Evolutionary conservation across 2,113 vertebrate species (phyloP), one percentile per base, ranked within the genome.

Genomic region (Oreochromis spilurus): DNA sequence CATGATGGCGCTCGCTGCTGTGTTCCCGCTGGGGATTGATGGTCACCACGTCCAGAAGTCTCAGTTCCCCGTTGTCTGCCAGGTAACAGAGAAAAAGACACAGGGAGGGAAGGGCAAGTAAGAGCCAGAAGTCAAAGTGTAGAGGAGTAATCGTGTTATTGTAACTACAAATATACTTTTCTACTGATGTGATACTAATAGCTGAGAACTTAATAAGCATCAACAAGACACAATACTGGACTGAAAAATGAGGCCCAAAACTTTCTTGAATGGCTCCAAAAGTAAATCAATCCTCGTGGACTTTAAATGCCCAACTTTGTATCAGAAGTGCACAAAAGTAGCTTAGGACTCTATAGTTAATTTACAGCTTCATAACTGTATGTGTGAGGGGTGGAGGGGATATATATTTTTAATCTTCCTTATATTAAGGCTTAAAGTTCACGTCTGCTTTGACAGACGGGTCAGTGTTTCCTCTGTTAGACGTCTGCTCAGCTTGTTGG

Each of bases 51-150:
- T 99, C 7, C 95, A 95, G 58, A 92, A 91, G 0, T 94, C 95
- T 21, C 97, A 97, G 50, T 99, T 99, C 89, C 98, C 98, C 1
- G 97, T 98, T 3, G 97, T 99, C 91, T 99, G 98, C 85, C 98
- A 99, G 98, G 98, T 99, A 92, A 87, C 62, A 11, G 7, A 62
- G 38, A 36, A 21, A 26, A 8, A n/a, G 84, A 36, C 4, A 11
- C 31, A 10, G 10, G 17, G 14, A 19, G 53, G 12, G 38, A 24
- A 4, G 8, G 57, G 19, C 9, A 36, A 70, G 7, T 7, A 50
- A 19, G 52, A 84, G 70, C 29, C 82, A 79, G 52, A 84, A 60
- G 48, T 34, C 53, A 79, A 11, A 50, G 31, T 62, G 79, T 1
- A 13, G 78, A 80, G 21, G 52, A 54, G 43, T 57, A 13, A 9